Evolutionary conservation across 2,797 vertebrate species (phyloP).

Genomic region (Todus mexicanus): DNA sequence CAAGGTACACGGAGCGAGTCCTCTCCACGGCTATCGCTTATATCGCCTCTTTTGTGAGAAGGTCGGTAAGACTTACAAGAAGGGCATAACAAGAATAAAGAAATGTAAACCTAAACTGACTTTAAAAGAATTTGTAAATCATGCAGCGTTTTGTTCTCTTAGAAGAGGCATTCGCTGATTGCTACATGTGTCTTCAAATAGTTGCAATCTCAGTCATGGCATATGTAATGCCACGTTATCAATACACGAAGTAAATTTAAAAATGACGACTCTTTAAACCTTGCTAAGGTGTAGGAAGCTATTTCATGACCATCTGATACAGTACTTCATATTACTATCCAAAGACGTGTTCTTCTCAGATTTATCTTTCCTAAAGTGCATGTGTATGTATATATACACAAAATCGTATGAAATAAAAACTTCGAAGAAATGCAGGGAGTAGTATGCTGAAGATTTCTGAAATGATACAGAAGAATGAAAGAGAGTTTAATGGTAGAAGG

Average conservation of each 20-base stretch:
- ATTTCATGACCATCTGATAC: neutral
- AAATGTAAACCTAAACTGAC: neutral
- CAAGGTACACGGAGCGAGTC: accelerated
- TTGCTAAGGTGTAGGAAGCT: neutral
- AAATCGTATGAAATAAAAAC: neutral
- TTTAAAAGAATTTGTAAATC: neutral
- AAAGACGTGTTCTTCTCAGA: neutral
- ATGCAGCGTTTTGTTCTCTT: neutral
- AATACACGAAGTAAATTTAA: neutral
- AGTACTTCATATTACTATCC: neutral
- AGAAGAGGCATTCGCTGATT: neutral
- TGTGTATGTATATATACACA: neutral
- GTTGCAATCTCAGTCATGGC: neutral
- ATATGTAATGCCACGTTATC: neutral
- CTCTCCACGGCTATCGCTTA: accelerated
- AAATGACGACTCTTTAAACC: neutral
- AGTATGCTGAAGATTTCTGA: neutral
- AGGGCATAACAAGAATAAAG: no score
- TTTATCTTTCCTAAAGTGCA: neutral
- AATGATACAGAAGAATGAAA: neutral
- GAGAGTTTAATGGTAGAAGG: neutral
- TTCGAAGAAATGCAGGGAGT: neutral
- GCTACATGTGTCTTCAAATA: neutral
- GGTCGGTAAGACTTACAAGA: neutral
- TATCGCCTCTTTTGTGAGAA: accelerated